Percentiles rank a stretch among this genome's conserved stretches.
phyloP scores from a whole-genome alignment of 2,113 vertebrate species.

The Trichomycterus rosablanca region DNA sequence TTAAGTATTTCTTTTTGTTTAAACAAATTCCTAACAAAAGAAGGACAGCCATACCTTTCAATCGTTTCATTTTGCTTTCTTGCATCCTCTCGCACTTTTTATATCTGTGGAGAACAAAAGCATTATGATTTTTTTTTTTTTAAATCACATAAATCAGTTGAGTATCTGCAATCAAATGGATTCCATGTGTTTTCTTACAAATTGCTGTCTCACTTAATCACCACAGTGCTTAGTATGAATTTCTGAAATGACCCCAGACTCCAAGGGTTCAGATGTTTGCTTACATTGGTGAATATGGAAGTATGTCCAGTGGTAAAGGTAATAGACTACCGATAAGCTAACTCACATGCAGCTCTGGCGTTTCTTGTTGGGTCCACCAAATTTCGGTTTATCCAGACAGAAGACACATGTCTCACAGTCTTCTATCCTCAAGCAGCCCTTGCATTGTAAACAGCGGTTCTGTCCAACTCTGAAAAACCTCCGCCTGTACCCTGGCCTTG shows the following conservation, averaged over 20 bases:
- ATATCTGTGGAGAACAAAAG: slow-evolving; percentile 62
- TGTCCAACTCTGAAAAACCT: slow-evolving; percentile 50
- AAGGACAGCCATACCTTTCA: slow-evolving; percentile 68
- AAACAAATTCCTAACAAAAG: background rate
- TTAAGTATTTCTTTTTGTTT: no score
- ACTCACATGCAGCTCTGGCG: slow-evolving; percentile 89
- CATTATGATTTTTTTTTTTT: background rate
- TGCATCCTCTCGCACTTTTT: slow-evolving; percentile 80
- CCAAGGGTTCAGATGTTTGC: no score
- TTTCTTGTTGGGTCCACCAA: slow-evolving; percentile 86
- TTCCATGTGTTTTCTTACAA: no score
- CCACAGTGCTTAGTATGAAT: no score
- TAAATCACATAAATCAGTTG: no score
- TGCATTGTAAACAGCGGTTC: slow-evolving; percentile 76
- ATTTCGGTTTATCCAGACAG: slow-evolving; percentile 89
- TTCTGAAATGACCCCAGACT: no score
- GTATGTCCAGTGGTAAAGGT: no score
- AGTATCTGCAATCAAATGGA: no score
- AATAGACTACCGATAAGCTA: no score
- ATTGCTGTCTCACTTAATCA: no score
- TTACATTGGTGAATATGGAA: no score
- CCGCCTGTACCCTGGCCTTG: slow-evolving; percentile 27
- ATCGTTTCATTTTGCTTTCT: slow-evolving; percentile 67
- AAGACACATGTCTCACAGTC: slow-evolving; percentile 81
- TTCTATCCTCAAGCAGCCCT: slow-evolving; percentile 71